Evolutionary conservation across 2,797 vertebrate species (phyloP), one percentile per base, ranked within the genome.

Genomic region (Coregonus suidteri): DNA sequence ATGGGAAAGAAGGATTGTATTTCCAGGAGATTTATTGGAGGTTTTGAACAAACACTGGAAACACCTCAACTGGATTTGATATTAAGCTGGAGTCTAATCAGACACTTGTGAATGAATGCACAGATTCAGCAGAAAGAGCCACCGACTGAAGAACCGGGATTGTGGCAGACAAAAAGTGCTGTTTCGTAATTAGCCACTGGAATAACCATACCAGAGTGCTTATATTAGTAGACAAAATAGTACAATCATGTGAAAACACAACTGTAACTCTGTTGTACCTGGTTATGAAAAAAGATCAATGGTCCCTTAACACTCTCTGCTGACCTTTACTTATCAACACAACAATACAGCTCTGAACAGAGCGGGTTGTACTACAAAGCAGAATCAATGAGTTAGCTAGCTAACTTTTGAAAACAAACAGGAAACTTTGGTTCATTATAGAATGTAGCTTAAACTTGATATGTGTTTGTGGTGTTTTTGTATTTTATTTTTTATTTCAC

Each of bases 11-110:
- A 47, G 20, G 59, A 81, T 87, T 62, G 81, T 79, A 79, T 90
- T 90, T 91, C 84, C 88, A 88, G 86, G 79, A 89, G 87, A 90
- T 90, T 90, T 90, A 85, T 88, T 88, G 81, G 85, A 91, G 83
- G 85, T 78, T 82, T 86, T 6, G 6, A 87, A 83, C 74, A 87
- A 89, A 90, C 81, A 86, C 84, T 87, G 83, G 83, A 88, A 91
- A 90, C 87, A 89, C 87, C 88, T 92, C 82, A 78, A 87, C 80
- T 87, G 91, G 88, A 90, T 91, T 86, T 88, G 72, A 85, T 87
- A 90, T 86, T 53, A 91, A 86, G 78, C 84, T 84, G 81, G 82
- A 84, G 25, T 25, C 25, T 25, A 25, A 25, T 25, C 25, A 25
- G 74, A 87, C 77, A 64, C 31, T 47, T 70, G 80, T 73, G 81